Percentiles rank a stretch among this genome's conserved stretches.
phyloP scores from a whole-genome alignment of 2,113 vertebrate genomes.

The Camarhynchus parvulus region DNA sequence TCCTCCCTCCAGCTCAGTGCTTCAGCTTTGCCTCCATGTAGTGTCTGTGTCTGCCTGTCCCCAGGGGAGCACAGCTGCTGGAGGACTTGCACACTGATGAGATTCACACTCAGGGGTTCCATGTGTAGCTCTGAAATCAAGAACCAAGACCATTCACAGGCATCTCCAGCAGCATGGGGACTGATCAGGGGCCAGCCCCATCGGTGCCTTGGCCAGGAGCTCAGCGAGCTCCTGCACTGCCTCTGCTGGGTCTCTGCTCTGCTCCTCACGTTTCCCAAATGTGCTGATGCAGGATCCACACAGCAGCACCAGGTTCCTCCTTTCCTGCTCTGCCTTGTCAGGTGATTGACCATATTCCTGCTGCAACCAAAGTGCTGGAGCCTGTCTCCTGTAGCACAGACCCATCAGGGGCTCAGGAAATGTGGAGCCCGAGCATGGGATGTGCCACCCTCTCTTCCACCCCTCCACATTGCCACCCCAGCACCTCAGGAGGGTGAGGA shows the following conservation, averaged over 20 bases:
- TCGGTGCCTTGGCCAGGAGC: not conserved
- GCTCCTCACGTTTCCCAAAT: not conserved
- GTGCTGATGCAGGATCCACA: not conserved
- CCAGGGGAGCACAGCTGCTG: not conserved
- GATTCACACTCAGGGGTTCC: not conserved
- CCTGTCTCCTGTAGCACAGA: not conserved
- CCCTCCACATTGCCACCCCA: not conserved
- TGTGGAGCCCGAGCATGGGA: not conserved
- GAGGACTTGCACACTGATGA: too few species aligned
- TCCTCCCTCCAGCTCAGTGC: not conserved
- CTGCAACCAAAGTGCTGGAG: not conserved
- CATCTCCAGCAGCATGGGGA: not conserved
- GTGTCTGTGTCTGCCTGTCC: not conserved
- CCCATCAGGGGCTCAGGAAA: not conserved
- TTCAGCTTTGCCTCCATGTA: not conserved
- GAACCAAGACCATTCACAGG: not conserved
- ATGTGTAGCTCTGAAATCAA: not conserved
- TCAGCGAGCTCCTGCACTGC: fast-evolving
- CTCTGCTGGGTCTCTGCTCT: not conserved
- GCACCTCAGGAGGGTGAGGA: not conserved
- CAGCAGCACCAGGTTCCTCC: not conserved
- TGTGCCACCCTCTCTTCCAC: not conserved
- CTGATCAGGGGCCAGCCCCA: not conserved
- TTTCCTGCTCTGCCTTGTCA: not conserved
- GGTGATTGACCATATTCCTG: not conserved